phyloP scores from a whole-genome alignment of 2,113 vertebrate genomes.

The Lonchura striata region DNA sequence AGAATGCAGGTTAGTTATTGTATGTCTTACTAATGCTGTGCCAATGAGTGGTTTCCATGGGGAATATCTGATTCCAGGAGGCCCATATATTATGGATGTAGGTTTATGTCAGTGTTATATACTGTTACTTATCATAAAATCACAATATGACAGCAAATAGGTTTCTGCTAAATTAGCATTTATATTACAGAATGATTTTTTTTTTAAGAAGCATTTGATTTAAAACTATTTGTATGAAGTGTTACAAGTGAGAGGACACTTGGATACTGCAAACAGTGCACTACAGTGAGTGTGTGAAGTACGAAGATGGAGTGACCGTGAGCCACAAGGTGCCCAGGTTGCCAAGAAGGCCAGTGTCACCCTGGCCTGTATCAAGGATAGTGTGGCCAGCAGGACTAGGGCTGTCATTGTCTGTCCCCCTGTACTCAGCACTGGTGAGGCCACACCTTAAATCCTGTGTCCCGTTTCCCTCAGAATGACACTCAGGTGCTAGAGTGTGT shows the following conservation, averaged over 20 bases:
- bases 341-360: not conserved
- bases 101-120: not conserved
- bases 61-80: conserved; percentile 1
- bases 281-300: not conserved
- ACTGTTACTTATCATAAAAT: not conserved
- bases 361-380: not conserved
- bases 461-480: not conserved
- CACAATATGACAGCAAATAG: not conserved
- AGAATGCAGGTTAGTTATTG: not conserved
- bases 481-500: not conserved
- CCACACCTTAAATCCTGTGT: not conserved
- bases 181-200: not conserved
- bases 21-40: not conserved
- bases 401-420: not conserved
- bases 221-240: not conserved
- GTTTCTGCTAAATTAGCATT: not conserved
- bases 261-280: not conserved
- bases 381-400: not conserved
- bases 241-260: not conserved
- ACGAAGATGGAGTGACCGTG: not conserved
- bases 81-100: not conserved
- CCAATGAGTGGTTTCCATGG: not conserved
- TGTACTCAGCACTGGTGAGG: not conserved
- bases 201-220: not conserved
- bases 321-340: not conserved